These are phyloP conservation scores for Merops nubicus DNA, from an alignment of 2,113 vertebrate species.

Conservation along the genomic window DNA sequence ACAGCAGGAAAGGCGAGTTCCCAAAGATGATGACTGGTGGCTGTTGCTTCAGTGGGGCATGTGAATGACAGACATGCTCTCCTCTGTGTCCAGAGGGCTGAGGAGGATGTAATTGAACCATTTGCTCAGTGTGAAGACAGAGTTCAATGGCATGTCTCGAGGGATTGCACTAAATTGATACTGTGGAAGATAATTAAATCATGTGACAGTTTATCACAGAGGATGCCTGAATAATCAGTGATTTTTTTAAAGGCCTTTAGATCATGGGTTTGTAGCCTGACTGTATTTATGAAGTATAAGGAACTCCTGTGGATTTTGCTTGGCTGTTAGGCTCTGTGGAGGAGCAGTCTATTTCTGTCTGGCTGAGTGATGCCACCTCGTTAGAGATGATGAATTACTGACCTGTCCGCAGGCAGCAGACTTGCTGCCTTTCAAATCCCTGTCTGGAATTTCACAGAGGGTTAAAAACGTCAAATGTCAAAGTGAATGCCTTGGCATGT, in stretches of 20 bases:
- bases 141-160: not conserved
- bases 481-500: not conserved
- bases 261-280: not conserved
- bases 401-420: not conserved
- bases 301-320: not conserved
- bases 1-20: not conserved
- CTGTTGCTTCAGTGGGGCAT: not conserved
- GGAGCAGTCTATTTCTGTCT: not conserved
- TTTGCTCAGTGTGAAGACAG: not conserved
- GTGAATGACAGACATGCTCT: accelerated
- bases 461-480: not conserved
- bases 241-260: slow-evolving; percentile 29
- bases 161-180: not conserved
- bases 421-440: not conserved
- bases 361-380: not conserved
- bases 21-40: not conserved
- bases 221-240: slow-evolving; percentile 1
- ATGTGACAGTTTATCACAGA: slow-evolving; percentile 17
- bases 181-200: slow-evolving; percentile 24
- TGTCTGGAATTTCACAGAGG: not conserved
- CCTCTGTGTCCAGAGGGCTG: not conserved
- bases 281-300: slow-evolving; percentile 26
- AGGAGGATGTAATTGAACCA: not conserved
- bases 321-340: not conserved
- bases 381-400: not conserved